phyloP scores from a whole-genome alignment of 2,888 invertebrate species.

The Hyles lineata region DNA sequence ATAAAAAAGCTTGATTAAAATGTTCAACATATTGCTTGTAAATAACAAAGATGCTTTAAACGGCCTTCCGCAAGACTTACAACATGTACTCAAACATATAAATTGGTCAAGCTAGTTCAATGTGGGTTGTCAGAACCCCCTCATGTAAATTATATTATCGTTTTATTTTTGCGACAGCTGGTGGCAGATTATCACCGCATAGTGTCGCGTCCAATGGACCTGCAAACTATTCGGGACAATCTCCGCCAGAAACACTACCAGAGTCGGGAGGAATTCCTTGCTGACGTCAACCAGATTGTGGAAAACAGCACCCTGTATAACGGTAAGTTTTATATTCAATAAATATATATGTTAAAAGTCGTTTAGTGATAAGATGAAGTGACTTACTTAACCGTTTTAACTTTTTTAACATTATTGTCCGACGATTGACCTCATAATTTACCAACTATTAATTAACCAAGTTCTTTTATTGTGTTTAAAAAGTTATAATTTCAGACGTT shows the following conservation, averaged over 20 bases:
- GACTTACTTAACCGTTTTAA: too few relatives aligned
- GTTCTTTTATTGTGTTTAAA: too few relatives aligned
- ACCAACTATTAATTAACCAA: too few relatives aligned
- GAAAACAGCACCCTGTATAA: constrained; percentile 98
- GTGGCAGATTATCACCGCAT: constrained; percentile 98
- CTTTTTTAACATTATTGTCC: too few relatives aligned
- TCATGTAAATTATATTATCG: constrained; percentile 23
- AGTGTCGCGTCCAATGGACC: constrained; percentile 97
- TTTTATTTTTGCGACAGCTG: constrained; percentile 71
- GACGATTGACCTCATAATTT: too few relatives aligned
- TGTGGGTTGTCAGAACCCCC: not conserved
- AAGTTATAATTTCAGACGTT: too few relatives aligned
- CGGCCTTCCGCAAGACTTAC: too few relatives aligned
- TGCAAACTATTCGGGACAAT: constrained; percentile 97
- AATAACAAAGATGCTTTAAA: too few relatives aligned
- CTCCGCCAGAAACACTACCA: constrained; percentile 95
- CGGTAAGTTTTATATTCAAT: constrained; percentile 77
- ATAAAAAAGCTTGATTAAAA: too few relatives aligned
- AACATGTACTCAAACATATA: not conserved
- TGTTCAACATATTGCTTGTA: too few relatives aligned
- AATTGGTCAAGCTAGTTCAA: not conserved
- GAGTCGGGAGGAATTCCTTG: constrained; percentile 97
- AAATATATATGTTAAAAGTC: too few relatives aligned
- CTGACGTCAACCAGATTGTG: constrained; percentile 97
- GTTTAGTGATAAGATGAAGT: too few relatives aligned